Percentiles rank a stretch among this genome's conserved stretches.
phyloP scores from a whole-genome alignment of 1,140 invertebrate species.

The Diachasmimorpha longicaudata region DNA sequence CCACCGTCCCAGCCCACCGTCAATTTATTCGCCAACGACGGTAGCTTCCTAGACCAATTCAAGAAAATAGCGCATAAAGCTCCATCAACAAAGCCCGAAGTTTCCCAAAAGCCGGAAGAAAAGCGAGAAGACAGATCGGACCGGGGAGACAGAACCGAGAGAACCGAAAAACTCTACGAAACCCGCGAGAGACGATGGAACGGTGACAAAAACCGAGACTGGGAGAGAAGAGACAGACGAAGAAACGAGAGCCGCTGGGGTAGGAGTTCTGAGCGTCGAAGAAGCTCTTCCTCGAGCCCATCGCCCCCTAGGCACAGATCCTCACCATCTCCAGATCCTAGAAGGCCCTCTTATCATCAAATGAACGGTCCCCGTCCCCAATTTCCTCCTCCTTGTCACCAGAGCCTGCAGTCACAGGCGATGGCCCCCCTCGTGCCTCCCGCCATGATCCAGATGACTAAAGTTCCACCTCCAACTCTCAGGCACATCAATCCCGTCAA shows the following conservation, averaged over 20 bases:
- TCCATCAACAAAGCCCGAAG: conserved; percentile 25
- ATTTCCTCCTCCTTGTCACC: conserved; percentile 42
- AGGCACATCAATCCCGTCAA: conserved; percentile 35
- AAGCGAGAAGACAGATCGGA: conserved; percentile 45
- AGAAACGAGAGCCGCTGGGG: conserved; percentile 51
- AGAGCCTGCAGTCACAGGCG: conserved; percentile 19
- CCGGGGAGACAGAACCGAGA: conserved; percentile 35
- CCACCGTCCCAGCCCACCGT: conserved; percentile 41
- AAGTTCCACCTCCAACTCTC: conserved; percentile 48
- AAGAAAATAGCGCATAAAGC: conserved; percentile 69
- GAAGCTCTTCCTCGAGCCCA: conserved; percentile 53
- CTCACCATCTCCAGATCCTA: conserved; percentile 44
- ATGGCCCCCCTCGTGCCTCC: conserved; percentile 51
- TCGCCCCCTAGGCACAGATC: conserved; percentile 47
- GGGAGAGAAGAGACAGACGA: conserved; percentile 49
- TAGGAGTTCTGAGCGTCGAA: conserved; percentile 44
- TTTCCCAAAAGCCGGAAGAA: conserved; percentile 35
- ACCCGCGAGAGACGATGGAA: conserved; percentile 48
- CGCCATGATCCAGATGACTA: conserved; percentile 49
- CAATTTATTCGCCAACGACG: conserved; percentile 81
- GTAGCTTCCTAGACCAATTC: conserved; percentile 81
- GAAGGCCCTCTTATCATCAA: conserved; percentile 44
- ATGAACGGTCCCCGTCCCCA: conserved; percentile 40
- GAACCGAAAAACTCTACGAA: conserved; percentile 45
- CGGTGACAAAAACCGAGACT: conserved; percentile 49